Percentiles rank a stretch among this genome's conserved stretches.
These are phyloP conservation scores for Chloebia gouldiae DNA, from an alignment of 2,113 vertebrate genomes.

Conservation along the genomic window DNA sequence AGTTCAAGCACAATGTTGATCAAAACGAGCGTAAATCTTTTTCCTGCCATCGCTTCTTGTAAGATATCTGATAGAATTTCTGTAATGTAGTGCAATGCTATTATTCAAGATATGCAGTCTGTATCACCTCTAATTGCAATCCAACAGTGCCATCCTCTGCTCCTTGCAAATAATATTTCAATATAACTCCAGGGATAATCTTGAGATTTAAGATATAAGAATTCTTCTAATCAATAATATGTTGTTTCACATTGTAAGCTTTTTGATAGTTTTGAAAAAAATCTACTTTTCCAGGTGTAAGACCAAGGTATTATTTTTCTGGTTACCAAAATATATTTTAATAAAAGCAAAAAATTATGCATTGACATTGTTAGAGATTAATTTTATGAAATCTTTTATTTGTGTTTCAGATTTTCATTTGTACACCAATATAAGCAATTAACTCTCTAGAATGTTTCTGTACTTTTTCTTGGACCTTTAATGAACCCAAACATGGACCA, in stretches of 20 bases:
- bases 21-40: neutral
- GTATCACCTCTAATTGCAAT: constrained; percentile 35
- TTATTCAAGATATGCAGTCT: constrained; percentile 6
- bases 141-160: constrained; percentile 70
- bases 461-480: neutral
- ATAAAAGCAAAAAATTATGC: neutral
- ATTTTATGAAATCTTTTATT: neutral
- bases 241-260: neutral
- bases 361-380: neutral
- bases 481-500: neutral
- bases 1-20: neutral
- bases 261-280: neutral
- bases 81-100: neutral
- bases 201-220: neutral
- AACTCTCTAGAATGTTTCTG: neutral
- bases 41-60: neutral
- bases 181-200: neutral
- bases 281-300: neutral
- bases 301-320: neutral
- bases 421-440: neutral
- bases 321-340: neutral
- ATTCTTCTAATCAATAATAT: neutral
- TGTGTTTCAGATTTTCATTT: neutral
- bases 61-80: neutral
- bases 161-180: constrained; percentile 33